Evolutionary conservation across 2,888 invertebrate genomes (phyloP), one percentile per base, ranked within the genome.

Genomic region (Hofmannophila pseudospretella): DNA sequence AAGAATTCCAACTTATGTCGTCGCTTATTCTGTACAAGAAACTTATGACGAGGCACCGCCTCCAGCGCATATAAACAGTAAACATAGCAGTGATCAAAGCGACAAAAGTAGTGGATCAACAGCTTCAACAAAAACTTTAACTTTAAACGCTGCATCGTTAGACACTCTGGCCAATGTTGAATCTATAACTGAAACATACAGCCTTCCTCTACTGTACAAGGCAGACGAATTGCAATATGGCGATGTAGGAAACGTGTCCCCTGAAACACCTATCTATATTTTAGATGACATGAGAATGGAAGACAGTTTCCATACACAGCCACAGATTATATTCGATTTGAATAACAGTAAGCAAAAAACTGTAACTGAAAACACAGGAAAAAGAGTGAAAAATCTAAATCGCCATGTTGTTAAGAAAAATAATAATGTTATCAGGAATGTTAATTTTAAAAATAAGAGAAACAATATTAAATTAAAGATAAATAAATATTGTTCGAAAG

Each of bases 371-470:
- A 49, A 45, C 36, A 32, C 8, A 12, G 47, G 39, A 30, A 60
- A 42, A 43, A 56, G 48, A 22, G 16, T 36, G 7, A 60, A 52
- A 34, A 65, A 53, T 33, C 43, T 38, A 14, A 65, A 60, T 38
- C 51, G 34, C 20, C 31, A 50, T 4, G 47, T 48, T 7, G 52
- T 45, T 10, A 35, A 16, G 5, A 16, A 16, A 5, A 16, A 16
- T 16, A 16, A 16, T 5, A 16, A 16, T n/a, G n/a, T n/a, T n/a
- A n/a, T 58, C 7, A 67, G 52, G 41, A 67, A 58, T 12, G 22
- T 56, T n/a, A 36, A 57, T 37, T 66, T 66, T 16, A 77, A 69
- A 51, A 54, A 51, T 32, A 67, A 62, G 41, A 51, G 47, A 39
- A 54, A 43, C 12, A 37, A 12, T 8, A 40, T 56, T 1, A 32